These are phyloP conservation scores for Hirudo medicinalis DNA, from an alignment of 1,140 invertebrate species.

Conservation along the genomic window DNA sequence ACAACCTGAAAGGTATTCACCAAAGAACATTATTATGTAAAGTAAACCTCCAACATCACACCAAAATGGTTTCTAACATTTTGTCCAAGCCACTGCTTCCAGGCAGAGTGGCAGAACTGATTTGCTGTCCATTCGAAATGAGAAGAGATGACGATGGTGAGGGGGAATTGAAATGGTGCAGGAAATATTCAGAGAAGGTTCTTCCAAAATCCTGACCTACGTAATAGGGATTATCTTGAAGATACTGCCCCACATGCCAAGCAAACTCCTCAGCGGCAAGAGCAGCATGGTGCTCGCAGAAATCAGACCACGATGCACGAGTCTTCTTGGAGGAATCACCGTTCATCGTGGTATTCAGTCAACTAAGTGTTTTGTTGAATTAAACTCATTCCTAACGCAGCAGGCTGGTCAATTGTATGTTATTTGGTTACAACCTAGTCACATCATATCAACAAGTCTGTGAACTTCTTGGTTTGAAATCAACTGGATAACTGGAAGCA, in stretches of 20 bases:
- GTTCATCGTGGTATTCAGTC: too few species aligned
- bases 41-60: not conserved
- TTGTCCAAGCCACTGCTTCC: constrained; percentile 15
- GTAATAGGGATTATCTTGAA: constrained; percentile 55
- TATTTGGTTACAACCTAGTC: too few species aligned
- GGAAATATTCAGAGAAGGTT: constrained; percentile 70
- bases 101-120: not conserved
- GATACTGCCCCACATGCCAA: constrained; percentile 64
- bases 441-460: too few species aligned
- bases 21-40: too few species aligned
- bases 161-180: constrained; percentile 38
- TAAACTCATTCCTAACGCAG: too few species aligned
- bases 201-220: constrained; percentile 58
- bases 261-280: constrained; percentile 70
- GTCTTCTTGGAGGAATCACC: not conserved
- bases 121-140: not conserved
- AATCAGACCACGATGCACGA: constrained; percentile 47
- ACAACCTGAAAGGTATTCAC: too few species aligned
- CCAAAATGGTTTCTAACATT: constrained; percentile 20
- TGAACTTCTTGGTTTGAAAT: too few species aligned
- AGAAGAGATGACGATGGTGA: not conserved
- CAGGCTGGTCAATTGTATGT: too few species aligned
- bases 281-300: constrained; percentile 74
- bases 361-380: too few species aligned
- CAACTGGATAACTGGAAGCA: too few species aligned